Percentiles rank a stretch among this genome's conserved stretches.
phyloP scores from a whole-genome alignment of 2,888 invertebrate genomes.

The Azorinus chamasolen region DNA sequence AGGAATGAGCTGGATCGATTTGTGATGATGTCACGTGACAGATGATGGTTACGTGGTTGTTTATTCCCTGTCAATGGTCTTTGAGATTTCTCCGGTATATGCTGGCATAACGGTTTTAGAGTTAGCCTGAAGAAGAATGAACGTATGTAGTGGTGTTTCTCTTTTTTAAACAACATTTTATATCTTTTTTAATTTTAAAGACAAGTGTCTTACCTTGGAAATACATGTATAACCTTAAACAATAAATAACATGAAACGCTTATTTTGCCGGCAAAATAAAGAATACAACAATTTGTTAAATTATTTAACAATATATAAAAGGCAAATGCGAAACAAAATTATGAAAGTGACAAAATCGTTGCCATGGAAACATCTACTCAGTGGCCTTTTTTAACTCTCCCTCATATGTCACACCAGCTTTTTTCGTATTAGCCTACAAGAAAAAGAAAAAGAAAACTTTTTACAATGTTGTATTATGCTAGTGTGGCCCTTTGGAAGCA shows the following conservation, averaged over 20 bases:
- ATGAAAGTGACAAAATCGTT: neutral
- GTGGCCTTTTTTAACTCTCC: constrained; percentile 2
- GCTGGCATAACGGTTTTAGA: constrained; percentile 73
- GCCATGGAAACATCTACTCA: neutral
- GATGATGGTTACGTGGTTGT: neutral
- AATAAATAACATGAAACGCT: too few relatives aligned
- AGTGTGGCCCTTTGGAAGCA: too few relatives aligned
- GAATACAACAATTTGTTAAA: neutral
- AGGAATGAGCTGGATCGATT: constrained; percentile 9
- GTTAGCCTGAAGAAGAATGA: constrained; percentile 77
- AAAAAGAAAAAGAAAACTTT: neutral
- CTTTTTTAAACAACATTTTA: too few relatives aligned
- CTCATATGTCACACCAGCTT: neutral
- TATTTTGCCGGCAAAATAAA: too few relatives aligned
- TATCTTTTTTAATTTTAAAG: too few relatives aligned
- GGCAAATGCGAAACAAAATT: constrained; percentile 6
- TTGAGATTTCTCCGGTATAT: constrained; percentile 69
- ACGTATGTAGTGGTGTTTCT: too few relatives aligned
- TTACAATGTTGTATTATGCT: neutral
- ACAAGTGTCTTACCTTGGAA: too few relatives aligned
- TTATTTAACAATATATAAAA: neutral
- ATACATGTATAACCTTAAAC: too few relatives aligned
- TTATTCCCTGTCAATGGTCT: constrained; percentile 71
- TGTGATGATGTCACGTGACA: constrained; percentile 29
- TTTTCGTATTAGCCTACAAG: neutral